Base-by-base conservation (phyloP, 2,888 invertebrate species). In the Zygogramma bicolorata region DNA sequence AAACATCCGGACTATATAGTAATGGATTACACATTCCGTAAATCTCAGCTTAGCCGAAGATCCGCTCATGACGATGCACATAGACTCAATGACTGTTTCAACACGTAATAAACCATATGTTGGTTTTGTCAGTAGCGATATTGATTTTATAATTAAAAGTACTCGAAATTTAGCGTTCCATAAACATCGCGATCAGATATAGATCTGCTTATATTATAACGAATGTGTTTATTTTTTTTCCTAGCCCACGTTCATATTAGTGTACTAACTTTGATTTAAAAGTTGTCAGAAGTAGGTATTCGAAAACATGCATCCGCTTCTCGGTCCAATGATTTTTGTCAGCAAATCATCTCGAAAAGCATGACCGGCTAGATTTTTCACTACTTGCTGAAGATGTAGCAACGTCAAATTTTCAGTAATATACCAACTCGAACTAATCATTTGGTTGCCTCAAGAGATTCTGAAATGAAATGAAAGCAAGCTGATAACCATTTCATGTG, bases 141-240 rank as follows among this genome's bases (percentile, higher is more conserved):
- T 67, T 62, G 67, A 62, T 62, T 71, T 62, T 62, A 67, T 62
- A 58, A 71, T 67, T 70, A 68, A 71, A 61, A 71, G 71, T 71
- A 71, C 71, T 68, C 68, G 62, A 65, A 67, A 67, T 59, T 63
- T 31, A 71, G 46, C 67, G 61, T 71, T 67, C 49, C n/a, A 59
- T 71, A 71, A 71, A 71, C 71, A 68, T 10, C 38, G 53, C 15
- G 58, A 58, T 63, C 71, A 18, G 65, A 71, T 68, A 53, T 71
- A 71, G 71, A 71, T 67, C 63, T 68, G 71, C 59, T 71, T 71
- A 71, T 53, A 49, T 71, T 65, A 69, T 40, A 63, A 68, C 60
- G 38, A 66, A n/a, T 59, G n/a, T 59, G 71, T 71, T 71, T 71
- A 71, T 71, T 71, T 68, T 59, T 71, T 67, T 71, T 65, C 8